These are phyloP conservation scores for Branchinecta sandiegonensis DNA, from an alignment of 2,888 invertebrate species.

Conservation along the genomic window DNA sequence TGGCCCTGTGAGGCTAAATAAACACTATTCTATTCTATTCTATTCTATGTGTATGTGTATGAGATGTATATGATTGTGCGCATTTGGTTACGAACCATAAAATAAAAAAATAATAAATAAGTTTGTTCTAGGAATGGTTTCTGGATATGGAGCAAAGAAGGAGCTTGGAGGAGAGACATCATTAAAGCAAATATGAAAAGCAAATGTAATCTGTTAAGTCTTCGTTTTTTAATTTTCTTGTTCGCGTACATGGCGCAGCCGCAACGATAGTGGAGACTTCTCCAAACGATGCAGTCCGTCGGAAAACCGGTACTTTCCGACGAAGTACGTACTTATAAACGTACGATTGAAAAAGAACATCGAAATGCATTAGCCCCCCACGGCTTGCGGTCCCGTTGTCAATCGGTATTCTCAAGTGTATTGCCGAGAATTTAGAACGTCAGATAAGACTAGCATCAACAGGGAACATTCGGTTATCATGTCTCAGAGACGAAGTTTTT, in stretches of 20 bases:
- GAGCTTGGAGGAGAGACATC: neutral
- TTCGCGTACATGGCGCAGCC: neutral
- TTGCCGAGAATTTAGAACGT: neutral
- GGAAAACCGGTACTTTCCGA: neutral
- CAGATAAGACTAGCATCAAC: neutral
- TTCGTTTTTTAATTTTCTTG: neutral
- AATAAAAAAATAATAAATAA: no score
- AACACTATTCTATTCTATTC: no score
- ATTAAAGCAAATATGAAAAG: neutral
- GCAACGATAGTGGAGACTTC: neutral
- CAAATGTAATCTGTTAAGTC: neutral
- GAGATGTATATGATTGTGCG: no score
- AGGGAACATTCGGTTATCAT: neutral
- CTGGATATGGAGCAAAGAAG: neutral
- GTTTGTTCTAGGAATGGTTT: neutral
- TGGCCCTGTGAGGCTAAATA: no score
- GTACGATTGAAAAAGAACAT: neutral
- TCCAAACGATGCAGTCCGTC: neutral
- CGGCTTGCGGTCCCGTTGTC: neutral
- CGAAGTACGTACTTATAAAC: neutral
- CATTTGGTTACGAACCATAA: no score
- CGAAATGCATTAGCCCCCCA: neutral
- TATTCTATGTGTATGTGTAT: no score
- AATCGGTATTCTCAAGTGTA: neutral
- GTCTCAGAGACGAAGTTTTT: neutral